phyloP scores from a whole-genome alignment of 2,113 vertebrate species.

The Mixornis gularis region DNA sequence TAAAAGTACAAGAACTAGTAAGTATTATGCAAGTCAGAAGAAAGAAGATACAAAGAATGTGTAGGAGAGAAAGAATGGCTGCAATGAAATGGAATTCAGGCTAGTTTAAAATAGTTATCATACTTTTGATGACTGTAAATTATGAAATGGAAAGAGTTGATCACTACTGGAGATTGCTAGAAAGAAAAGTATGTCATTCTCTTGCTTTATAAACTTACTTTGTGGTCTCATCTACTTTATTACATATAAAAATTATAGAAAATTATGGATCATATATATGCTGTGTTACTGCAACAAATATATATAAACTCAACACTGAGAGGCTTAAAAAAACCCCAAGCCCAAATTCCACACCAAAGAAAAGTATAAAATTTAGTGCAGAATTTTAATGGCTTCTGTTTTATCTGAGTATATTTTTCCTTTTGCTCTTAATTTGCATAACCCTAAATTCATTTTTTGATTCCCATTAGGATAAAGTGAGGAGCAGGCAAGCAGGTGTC shows the following conservation, averaged over 20 bases:
- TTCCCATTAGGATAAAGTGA: neutral
- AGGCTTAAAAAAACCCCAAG: neutral
- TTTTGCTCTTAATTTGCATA: neutral
- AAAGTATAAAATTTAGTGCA: neutral
- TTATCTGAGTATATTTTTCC: neutral
- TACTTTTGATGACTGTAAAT: neutral
- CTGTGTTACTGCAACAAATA: neutral
- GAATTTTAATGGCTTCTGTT: neutral
- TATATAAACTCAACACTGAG: neutral
- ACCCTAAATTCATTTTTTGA: neutral
- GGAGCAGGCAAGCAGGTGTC: neutral
- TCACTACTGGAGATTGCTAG: neutral
- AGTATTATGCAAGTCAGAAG: neutral
- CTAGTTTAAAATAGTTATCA: neutral
- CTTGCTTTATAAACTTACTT: neutral
- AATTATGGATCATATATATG: neutral
- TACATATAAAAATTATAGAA: neutral
- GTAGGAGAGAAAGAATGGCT: neutral
- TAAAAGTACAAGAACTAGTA: neutral
- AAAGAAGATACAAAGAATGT: neutral
- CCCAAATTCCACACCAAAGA: rapidly evolving
- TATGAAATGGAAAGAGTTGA: neutral
- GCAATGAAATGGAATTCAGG: neutral
- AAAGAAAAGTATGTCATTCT: neutral
- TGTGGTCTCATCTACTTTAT: neutral